A percentile compares a stretch with the other conserved stretches of the same genome.
phyloP scores from a whole-genome alignment of 1,140 invertebrate genomes.

The Penaeus chinensis region DNA sequence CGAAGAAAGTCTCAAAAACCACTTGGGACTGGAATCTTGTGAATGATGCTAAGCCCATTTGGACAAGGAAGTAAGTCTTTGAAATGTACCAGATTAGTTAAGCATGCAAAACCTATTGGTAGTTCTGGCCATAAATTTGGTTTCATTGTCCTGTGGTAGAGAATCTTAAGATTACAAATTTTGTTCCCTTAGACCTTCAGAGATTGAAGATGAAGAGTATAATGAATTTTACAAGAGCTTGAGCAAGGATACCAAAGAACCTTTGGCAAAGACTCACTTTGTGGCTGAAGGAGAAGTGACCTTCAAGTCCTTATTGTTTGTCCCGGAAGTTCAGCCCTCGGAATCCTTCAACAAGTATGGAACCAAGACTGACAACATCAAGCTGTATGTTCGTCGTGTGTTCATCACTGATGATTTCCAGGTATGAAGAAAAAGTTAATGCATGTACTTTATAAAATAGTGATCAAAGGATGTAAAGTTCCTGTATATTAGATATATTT shows the following conservation, averaged over 20 bases:
- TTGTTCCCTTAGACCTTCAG: slow-evolving; percentile 73
- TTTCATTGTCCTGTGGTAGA: neutral
- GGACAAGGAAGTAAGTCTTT: slow-evolving; percentile 87
- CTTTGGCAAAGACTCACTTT: slow-evolving; percentile 93
- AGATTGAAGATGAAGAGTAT: slow-evolving; percentile 91
- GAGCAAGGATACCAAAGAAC: slow-evolving; percentile 90
- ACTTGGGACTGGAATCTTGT: slow-evolving; percentile 98
- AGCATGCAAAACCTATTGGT: neutral
- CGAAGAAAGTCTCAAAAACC: slow-evolving; percentile 95
- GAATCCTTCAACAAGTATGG: slow-evolving; percentile 97
- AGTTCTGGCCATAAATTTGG: too few species aligned
- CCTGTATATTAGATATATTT: too few species aligned
- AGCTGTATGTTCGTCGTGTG: slow-evolving; percentile 94
- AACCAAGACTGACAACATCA: slow-evolving; percentile 93
- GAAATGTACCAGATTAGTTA: neutral
- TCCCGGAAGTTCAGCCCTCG: slow-evolving; percentile 88
- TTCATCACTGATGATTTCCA: slow-evolving; percentile 99
- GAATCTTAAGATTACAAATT: neutral
- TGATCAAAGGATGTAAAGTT: neutral
- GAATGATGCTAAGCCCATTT: slow-evolving; percentile 97
- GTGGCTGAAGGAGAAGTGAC: slow-evolving; percentile 98
- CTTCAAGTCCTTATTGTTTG: slow-evolving; percentile 95
- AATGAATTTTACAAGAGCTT: slow-evolving; percentile 93
- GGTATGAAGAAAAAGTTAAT: slow-evolving; percentile 1
- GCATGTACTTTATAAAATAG: neutral